Percentiles rank a stretch among this genome's conserved stretches.
Conservation (phyloP, 2,797 vertebrate genomes). For the Denticeps clupeoides region DNA sequence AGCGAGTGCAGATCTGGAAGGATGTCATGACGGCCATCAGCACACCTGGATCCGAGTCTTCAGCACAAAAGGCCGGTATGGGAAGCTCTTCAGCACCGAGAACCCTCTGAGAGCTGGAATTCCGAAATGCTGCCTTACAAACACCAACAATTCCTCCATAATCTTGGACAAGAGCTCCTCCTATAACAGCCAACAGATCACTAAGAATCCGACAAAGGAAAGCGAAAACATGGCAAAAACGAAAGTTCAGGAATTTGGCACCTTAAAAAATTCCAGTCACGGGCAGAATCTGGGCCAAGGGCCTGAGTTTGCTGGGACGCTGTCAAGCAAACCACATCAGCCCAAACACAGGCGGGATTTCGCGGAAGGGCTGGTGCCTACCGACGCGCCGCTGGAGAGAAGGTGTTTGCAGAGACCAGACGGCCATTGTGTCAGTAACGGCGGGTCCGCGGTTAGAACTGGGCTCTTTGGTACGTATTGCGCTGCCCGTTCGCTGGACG, state of each 20-base stretch:
- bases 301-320: constrained; percentile 31
- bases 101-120: constrained; percentile 33
- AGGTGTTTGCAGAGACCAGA: constrained; percentile 64
- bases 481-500: constrained; percentile 47
- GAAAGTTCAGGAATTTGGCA: constrained; percentile 46
- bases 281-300: constrained; percentile 62
- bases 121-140: constrained; percentile 57
- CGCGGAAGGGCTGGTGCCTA: constrained; percentile 48
- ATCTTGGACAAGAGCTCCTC: constrained; percentile 57
- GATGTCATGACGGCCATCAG: constrained; percentile 49
- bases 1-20: constrained; percentile 49
- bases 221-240: constrained; percentile 63
- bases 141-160: constrained; percentile 60
- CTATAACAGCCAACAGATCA: constrained; percentile 49
- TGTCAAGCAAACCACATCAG: constrained; percentile 54
- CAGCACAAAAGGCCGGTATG: constrained; percentile 43
- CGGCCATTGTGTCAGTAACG: constrained; percentile 60
- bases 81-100: constrained; percentile 35
- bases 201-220: constrained; percentile 56
- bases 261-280: constrained; percentile 51
- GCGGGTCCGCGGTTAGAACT: constrained; percentile 38
- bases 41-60: constrained; percentile 49
- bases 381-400: constrained; percentile 58
- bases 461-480: constrained; percentile 42
- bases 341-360: constrained; percentile 52